Evolutionary conservation across 2,888 invertebrate species (phyloP).

Genomic region (Magallana nippona): DNA sequence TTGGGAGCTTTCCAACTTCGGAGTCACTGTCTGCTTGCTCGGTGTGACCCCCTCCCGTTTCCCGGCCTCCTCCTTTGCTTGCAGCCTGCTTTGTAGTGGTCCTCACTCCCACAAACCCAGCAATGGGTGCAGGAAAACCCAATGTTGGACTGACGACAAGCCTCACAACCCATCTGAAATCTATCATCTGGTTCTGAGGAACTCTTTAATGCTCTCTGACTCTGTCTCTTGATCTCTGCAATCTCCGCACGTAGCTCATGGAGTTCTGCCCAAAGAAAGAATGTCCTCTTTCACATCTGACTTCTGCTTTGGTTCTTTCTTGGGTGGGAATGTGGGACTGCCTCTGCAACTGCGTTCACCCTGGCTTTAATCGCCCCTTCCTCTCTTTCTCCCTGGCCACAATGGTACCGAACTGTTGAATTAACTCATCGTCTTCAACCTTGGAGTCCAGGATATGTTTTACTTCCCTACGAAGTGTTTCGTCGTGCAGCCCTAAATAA

Average conservation of each 20-base stretch:
- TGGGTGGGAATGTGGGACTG: neutral
- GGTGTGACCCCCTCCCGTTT: slow-evolving; percentile 42
- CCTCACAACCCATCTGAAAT: slow-evolving; percentile 2
- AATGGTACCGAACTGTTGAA: neutral
- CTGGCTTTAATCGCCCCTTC: slow-evolving; percentile 22
- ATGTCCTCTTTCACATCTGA: slow-evolving; percentile 36
- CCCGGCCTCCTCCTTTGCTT: slow-evolving; percentile 34
- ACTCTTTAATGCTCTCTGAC: neutral
- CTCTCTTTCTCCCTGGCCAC: slow-evolving; percentile 23
- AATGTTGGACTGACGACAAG: neutral
- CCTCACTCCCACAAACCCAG: slow-evolving; percentile 40
- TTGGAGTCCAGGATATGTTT: slow-evolving; percentile 2
- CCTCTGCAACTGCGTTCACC: neutral
- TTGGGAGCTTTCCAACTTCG: neutral
- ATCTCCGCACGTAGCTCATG: slow-evolving; percentile 36
- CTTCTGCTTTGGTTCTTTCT: neutral
- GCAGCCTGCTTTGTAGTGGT: slow-evolving; percentile 40
- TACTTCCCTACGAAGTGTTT: slow-evolving; percentile 39
- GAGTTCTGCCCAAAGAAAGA: slow-evolving; percentile 11
- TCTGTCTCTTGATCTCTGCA: neutral
- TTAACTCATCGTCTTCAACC: slow-evolving; percentile 33
- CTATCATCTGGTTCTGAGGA: neutral
- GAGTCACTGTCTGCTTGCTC: slow-evolving; percentile 40
- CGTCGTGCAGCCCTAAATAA: slow-evolving; percentile 44
- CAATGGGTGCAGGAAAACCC: slow-evolving; percentile 38